A percentile compares a stretch with the other conserved stretches of the same genome.
phyloP scores from a whole-genome alignment of 1,140 invertebrate species.

The Eueides isabella region DNA sequence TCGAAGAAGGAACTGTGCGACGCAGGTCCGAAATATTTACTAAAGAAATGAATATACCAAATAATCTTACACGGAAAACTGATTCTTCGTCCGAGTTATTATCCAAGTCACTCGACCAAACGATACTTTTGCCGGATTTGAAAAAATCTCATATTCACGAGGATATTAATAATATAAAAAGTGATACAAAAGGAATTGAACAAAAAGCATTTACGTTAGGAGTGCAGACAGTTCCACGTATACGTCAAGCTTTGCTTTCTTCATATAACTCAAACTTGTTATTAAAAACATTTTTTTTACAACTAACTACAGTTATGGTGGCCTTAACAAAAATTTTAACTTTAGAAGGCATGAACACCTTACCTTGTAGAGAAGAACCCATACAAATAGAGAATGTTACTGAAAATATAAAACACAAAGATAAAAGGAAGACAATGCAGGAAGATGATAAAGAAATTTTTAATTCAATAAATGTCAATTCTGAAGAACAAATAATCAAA shows the following conservation, averaged over 20 bases:
- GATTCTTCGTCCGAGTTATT: conserved; percentile 14
- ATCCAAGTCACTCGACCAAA: background rate
- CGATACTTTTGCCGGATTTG: background rate
- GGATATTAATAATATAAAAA: conserved; percentile 31
- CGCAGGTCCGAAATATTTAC: conserved; percentile 33
- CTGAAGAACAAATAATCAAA: conserved; percentile 40
- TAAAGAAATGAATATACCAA: conserved; percentile 26
- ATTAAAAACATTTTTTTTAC: conserved; percentile 73
- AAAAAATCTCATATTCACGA: conserved; percentile 35
- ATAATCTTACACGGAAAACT: background rate
- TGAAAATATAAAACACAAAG: background rate
- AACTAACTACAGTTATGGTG: conserved; percentile 76
- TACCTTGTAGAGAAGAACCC: background rate
- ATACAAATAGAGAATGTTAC: background rate
- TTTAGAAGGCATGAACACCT: conserved; percentile 31
- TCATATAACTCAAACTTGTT: conserved; percentile 56
- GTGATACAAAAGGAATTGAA: conserved; percentile 41
- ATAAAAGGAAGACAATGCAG: background rate
- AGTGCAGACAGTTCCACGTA: conserved; percentile 63
- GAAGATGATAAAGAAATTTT: background rate
- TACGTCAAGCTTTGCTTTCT: conserved; percentile 51
- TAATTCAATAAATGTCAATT: background rate
- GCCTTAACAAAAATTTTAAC: conserved; percentile 63
- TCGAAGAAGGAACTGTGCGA: conserved; percentile 39
- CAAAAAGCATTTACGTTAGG: conserved; percentile 59